These are phyloP conservation scores for Platynereis dumerilii DNA, from an alignment of 2,888 invertebrate species.

Conservation along the genomic window DNA sequence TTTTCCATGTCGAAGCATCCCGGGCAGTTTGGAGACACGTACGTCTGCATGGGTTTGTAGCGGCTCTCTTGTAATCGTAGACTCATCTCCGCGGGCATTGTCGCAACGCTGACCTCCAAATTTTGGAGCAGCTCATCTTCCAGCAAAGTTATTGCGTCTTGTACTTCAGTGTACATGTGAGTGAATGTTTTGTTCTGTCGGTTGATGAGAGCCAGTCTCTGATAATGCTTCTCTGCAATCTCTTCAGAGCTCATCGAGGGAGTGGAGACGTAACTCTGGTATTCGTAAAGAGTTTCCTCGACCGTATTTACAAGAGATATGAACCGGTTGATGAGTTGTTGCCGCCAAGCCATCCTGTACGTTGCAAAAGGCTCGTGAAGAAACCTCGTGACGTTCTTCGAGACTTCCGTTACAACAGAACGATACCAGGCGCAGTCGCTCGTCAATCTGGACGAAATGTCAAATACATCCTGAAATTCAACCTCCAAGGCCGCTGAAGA, in stretches of 20 bases:
- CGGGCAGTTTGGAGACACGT: background rate
- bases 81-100: background rate
- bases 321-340: background rate
- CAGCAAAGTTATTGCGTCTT: background rate
- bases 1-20: background rate
- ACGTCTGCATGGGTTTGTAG: background rate
- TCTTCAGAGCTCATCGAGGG: background rate
- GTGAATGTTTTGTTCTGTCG: background rate
- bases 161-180: background rate
- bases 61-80: background rate
- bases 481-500: background rate
- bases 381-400: background rate
- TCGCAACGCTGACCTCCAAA: background rate
- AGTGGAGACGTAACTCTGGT: background rate
- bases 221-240: background rate
- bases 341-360: background rate
- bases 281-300: background rate
- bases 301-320: background rate
- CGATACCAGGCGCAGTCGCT: background rate
- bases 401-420: background rate
- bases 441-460: constrained; percentile 1
- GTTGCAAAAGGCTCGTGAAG: background rate
- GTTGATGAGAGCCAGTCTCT: background rate
- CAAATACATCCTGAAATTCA: background rate
- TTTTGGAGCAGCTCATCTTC: background rate